Conservation (phyloP, 37 sponge, comb jelly and placozoan genomes). For the Petrosia ficiformis region DNA sequence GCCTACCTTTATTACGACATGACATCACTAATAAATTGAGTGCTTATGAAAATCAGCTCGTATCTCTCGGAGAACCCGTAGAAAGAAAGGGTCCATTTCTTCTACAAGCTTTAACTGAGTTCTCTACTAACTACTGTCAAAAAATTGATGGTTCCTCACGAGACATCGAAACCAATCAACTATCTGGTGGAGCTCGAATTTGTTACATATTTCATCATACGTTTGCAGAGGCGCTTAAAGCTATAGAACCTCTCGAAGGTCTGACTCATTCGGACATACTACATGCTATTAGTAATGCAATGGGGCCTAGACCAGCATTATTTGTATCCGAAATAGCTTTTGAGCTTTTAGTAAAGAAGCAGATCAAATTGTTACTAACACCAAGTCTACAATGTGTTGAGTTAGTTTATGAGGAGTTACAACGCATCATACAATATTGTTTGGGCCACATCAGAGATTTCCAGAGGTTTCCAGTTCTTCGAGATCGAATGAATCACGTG, state of each 20-base stretch:
- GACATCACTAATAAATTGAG: conserved; percentile 70
- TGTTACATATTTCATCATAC: conserved; percentile 95
- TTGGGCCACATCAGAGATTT: conserved; percentile 71
- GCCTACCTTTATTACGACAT: conserved; percentile 82
- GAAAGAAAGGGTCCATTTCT: conserved; percentile 77
- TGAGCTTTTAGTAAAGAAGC: conserved; percentile 95
- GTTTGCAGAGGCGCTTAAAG: conserved; percentile 65
- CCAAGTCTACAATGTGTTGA: conserved; percentile 96
- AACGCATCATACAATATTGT: conserved; percentile 87
- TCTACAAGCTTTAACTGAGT: conserved; percentile 83
- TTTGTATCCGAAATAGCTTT: conserved; percentile 99
- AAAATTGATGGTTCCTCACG: conserved; percentile 87
- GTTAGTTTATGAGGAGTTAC: conserved; percentile 95
- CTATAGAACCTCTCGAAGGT: conserved; percentile 82
- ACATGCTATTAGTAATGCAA: conserved; percentile 90
- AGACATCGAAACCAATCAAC: conserved; percentile 81
- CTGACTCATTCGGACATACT: conserved; percentile 75
- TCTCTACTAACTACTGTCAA: conserved; percentile 79
- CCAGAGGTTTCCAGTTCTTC: conserved; percentile 86
- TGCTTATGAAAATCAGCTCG: conserved; percentile 60
- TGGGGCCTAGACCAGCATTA: conserved; percentile 93
- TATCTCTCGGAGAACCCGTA: conserved; percentile 76
- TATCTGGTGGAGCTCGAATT: conserved; percentile 94
- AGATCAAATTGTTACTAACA: conserved; percentile 81
- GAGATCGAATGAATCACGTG: conserved; percentile 76